Evolutionary conservation across 2,797 vertebrate genomes (phyloP), one percentile per base, ranked within the genome.

Genomic region (Enteromius fasciolatus): DNA sequence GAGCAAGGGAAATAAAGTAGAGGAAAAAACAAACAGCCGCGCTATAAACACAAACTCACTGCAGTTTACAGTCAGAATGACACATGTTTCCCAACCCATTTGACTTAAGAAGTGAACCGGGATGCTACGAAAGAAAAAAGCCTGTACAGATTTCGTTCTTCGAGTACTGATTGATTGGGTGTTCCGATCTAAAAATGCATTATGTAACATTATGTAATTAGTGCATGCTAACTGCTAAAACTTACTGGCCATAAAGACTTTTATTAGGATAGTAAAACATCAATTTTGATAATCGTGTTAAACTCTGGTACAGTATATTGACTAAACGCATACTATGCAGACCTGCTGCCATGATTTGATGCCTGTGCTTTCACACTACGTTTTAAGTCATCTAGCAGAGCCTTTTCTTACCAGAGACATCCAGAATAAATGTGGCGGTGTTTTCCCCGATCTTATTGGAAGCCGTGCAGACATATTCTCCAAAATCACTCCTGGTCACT

Each of bases 401-500:
- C 20, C 41, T 66, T 33, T 1, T 79, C 61, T 88, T 50, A 95
- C 95, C 95, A 73, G 87, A 91, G 54, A 95, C 93, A 18, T 94
- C 87, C 33, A 95, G 92, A n/a, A 18, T 83, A 15, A 91, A 61
- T 4, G 59, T 87, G 8, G 69, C 90, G 0, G 73, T 90, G 87
- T 54, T 88, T 63, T 93, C 90, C 3, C 82, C 82, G 17, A 95
- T 91, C 89, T 94, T 94, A 90, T 94, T 95, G 41, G 3, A 85
- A 33, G 91, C 93, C 0, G 84, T 93, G 87, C 94, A 95, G 84
- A 88, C 0, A 50, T 95, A 95, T 57, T 92, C 89, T 50, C 93
- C 94, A 1, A 83, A 87, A 88, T 95, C 92, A 0, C 46, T 76
- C 84, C 89, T 90, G 44, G 66, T 67, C 8, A 95, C 93, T 20